Conservation (phyloP, 2,797 vertebrate species). For the Brotula barbata region DNA sequence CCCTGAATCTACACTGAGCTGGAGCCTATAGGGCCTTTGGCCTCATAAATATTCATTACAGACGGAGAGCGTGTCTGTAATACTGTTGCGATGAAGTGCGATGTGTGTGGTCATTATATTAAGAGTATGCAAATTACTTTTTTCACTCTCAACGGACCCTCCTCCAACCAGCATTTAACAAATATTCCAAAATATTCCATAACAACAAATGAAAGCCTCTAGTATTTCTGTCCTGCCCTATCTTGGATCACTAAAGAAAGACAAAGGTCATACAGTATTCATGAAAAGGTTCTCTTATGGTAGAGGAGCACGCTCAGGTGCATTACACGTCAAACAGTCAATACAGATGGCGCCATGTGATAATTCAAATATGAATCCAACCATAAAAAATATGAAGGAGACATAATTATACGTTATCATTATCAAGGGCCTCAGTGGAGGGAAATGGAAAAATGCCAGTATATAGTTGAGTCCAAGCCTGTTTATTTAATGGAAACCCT, state of each 20-base stretch:
- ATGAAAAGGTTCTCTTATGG: background rate
- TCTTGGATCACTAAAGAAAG: background rate
- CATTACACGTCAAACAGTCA: slow-evolving; percentile 4
- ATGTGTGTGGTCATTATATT: too few relatives aligned
- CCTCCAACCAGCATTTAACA: too few relatives aligned
- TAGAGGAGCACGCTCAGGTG: background rate
- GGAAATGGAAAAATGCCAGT: background rate
- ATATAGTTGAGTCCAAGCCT: slow-evolving; percentile 4
- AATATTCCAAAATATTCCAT: background rate
- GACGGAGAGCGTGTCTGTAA: too few relatives aligned
- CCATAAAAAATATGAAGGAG: background rate
- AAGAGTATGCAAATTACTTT: too few relatives aligned
- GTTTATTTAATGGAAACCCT: background rate
- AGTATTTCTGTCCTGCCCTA: background rate
- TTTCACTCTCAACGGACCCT: background rate
- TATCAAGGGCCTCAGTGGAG: too few relatives aligned
- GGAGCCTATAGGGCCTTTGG: slow-evolving; percentile 4
- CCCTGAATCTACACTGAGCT: slow-evolving; percentile 10
- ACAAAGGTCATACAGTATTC: background rate
- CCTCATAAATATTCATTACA: slow-evolving; percentile 4
- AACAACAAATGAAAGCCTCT: background rate
- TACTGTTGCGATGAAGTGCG: too few relatives aligned
- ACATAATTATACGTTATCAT: too few relatives aligned
- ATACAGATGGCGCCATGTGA: background rate
- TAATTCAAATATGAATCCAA: background rate